Base-by-base conservation (phyloP, 1,140 invertebrate species). In the Bombus confusus region DNA sequence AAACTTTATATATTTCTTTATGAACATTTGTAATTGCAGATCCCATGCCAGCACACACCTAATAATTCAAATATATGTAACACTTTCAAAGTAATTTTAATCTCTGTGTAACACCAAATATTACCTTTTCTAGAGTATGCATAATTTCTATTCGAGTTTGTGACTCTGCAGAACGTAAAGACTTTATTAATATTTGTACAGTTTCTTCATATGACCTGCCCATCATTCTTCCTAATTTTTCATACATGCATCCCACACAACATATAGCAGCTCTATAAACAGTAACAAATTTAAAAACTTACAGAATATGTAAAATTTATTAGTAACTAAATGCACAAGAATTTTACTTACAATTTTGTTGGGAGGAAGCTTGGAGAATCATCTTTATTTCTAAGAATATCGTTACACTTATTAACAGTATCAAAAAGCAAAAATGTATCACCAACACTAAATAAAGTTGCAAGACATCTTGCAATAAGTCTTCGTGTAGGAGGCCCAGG, bases 141-240 rank as follows among this genome's bases (percentile, higher is more conserved):
- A 99, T 99, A 79, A 99, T 99, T 96, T 99, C 99, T 91, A 99
- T 98, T 86, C 99, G 96, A 6, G 97, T 98, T 94, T 99, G 98
- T 1, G 99, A 99, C 96, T 99, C 99, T 9, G 98, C 98, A 95
- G 98, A 99, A 92, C 98, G 97, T 72, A 99, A 95, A 10, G 98
- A 98, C 88, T 98, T 98, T 72, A 99, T 97, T 13, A 99, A 95
- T 79, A 99, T 98, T 89, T 98, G 97, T 22, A 99, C 98, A 6
- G 99, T 99, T 93, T 99, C 99, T 94, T 99, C 99, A 93, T 99
- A 99, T 0, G 98, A 99, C 87, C 99, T 96, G 0, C 99, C 99
- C 97, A 99, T 99, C 98, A 99, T 99, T 87, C 99, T 95, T 3
- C 99, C 99, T 18, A 99, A 95, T 94, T 98, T 99, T 94, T 99